Evolutionary conservation across 2,797 vertebrate genomes (phyloP), one percentile per base, ranked within the genome.

Genomic region (Lophotriccus pileatus): DNA sequence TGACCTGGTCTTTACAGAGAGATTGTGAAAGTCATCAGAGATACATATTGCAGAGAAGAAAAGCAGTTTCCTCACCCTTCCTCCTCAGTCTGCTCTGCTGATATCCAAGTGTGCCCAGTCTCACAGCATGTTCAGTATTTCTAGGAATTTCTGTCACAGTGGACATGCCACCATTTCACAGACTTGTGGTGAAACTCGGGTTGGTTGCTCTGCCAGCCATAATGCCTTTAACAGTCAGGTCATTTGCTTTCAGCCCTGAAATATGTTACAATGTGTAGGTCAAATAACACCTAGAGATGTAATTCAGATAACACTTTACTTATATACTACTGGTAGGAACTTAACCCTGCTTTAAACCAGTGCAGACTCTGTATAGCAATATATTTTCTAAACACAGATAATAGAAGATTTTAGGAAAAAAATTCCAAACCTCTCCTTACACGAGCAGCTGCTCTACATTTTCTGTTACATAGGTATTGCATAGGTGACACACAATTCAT

Each of bases 141-240:
- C 6, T 63, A 32, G 9, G 8, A n/a, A 23, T 15, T 79, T 73
- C 14, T 64, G 17, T 46, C 23, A 15, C 0, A 0, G 37, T 36
- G n/a, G 7, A 7, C 2, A 3, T 32, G 50, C 0, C 39, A 34
- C 5, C 62, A 0, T 53, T 60, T 60, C n/a, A 22, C 10, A 14
- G 25, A 8, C 12, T 82, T 60, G n/a, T 1, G 5, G 14, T 10
- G 66, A 18, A 79, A 59, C 18, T 9, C 23, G 6, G 24, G 10
- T 14, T n/a, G 10, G 2, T 62, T 39, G 19, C 32, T 28, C n/a
- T 43, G 34, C 4, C 25, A n/a, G 27, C 5, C 7, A 10, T 16
- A 43, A 69, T 19, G 6, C 14, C 22, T 89, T 81, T 36, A 49
- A 41, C 10, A 59, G 12, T 18, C 32, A 58, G 13, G 3, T 74